A percentile compares a stretch with the other conserved stretches of the same genome.
Evolutionary conservation across 1,140 invertebrate species (phyloP).

Genomic region (Macrocentrus cingulum): DNA sequence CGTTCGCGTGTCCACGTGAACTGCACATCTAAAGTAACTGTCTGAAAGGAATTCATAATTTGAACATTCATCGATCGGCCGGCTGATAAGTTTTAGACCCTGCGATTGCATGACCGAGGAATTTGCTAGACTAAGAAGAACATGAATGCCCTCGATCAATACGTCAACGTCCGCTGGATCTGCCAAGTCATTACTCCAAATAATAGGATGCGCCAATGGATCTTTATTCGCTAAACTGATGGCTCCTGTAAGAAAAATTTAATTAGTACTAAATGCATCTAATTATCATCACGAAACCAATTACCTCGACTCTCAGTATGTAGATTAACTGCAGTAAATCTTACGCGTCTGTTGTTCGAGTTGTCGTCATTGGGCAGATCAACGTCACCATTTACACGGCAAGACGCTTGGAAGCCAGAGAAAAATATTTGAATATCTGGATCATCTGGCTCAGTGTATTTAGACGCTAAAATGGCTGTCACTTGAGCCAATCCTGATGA

Average conservation of each 20-base stretch:
- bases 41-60: slow-evolving; percentile 39
- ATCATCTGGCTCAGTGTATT: slow-evolving; percentile 56
- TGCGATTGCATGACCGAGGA: slow-evolving; percentile 37
- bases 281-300: neutral
- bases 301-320: slow-evolving; percentile 79
- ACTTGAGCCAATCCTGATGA: slow-evolving; percentile 69
- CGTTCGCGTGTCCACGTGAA: slow-evolving; percentile 53
- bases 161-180: slow-evolving; percentile 52
- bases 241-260: slow-evolving; percentile 56
- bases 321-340: slow-evolving; percentile 66
- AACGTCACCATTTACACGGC: slow-evolving; percentile 46
- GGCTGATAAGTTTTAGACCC: slow-evolving; percentile 30
- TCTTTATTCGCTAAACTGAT: slow-evolving; percentile 51
- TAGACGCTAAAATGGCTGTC: slow-evolving; percentile 63
- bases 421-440: slow-evolving; percentile 58
- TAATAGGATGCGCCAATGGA: slow-evolving; percentile 61
- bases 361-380: slow-evolving; percentile 22
- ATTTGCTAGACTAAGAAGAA: slow-evolving; percentile 39
- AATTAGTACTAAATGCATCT: neutral
- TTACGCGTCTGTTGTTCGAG: slow-evolving; percentile 32
- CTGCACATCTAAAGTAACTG: slow-evolving; percentile 62
- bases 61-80: slow-evolving; percentile 34
- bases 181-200: slow-evolving; percentile 64
- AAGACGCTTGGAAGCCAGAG: slow-evolving; percentile 51
- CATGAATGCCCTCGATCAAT: slow-evolving; percentile 51